phyloP scores from a whole-genome alignment of 2,113 vertebrate genomes.

The Apodemus speciosus region DNA sequence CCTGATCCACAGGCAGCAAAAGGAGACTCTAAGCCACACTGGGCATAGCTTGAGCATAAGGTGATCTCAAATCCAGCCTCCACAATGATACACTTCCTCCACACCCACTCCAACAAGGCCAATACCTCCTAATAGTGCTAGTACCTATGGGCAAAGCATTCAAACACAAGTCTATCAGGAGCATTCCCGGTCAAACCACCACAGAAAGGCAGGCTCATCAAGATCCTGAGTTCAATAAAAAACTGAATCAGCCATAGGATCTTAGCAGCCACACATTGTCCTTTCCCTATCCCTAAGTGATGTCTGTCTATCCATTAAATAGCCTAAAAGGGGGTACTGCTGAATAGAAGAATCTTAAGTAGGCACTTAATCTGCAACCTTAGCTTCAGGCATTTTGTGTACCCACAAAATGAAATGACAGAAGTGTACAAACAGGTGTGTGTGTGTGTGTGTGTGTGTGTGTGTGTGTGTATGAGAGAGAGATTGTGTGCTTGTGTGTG shows the following conservation, averaged over 20 bases:
- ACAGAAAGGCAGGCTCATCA: background rate
- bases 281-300: background rate
- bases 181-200: background rate
- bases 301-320: conserved; percentile 39
- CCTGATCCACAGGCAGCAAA: background rate
- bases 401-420: conserved; percentile 44
- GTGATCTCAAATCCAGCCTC: background rate
- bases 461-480: background rate
- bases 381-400: conserved; percentile 22
- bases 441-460: background rate
- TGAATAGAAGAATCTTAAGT: conserved; percentile 26
- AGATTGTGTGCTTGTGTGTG: background rate
- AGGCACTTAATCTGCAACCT: background rate
- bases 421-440: background rate
- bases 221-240: background rate
- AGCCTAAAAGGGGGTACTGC: background rate
- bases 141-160: background rate
- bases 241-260: background rate
- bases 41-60: background rate
- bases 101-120: background rate
- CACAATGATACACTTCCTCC: background rate
- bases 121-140: background rate
- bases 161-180: background rate
- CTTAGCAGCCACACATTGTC: background rate
- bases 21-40: background rate